phyloP scores from a whole-genome alignment of 1,140 invertebrate genomes.

The Lepidurus arcticus region DNA sequence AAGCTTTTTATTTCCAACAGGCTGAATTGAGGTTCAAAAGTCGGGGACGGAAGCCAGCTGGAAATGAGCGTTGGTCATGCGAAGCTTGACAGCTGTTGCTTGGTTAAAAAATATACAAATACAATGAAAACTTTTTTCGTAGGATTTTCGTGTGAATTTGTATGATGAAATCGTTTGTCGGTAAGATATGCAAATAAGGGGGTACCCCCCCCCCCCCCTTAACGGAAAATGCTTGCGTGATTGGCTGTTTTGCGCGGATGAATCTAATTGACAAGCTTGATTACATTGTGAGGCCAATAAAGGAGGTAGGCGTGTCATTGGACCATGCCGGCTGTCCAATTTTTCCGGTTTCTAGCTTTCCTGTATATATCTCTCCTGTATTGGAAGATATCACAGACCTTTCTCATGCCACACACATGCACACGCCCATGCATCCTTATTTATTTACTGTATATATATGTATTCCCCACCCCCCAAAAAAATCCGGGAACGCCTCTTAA shows the following conservation, averaged over 20 bases:
- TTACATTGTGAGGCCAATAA: slow-evolving; percentile 19
- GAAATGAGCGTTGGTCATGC: background rate
- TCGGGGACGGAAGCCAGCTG: background rate
- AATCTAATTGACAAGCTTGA: slow-evolving; percentile 6
- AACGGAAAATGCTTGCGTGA: background rate
- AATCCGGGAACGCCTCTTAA: background rate
- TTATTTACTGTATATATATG: background rate
- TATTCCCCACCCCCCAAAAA: background rate
- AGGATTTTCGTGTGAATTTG: background rate
- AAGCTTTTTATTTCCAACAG: background rate
- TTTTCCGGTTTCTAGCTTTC: background rate
- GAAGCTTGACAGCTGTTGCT: slow-evolving; percentile 13
- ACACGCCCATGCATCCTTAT: background rate
- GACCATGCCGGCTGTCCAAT: slow-evolving; percentile 1
- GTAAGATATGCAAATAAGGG: background rate
- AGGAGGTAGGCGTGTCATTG: slow-evolving; percentile 6
- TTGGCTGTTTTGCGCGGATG: background rate
- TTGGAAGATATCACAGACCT: background rate
- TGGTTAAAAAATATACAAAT: background rate
- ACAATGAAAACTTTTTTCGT: background rate
- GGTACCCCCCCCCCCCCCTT: background rate
- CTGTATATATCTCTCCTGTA: background rate
- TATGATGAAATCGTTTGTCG: background rate
- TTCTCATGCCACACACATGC: slow-evolving; percentile 1
- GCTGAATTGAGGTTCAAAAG: background rate